A percentile compares a stretch with the other conserved stretches of the same genome.
Conservation (phyloP, 2,113 vertebrate species). For the Pundamilia nyererei region DNA sequence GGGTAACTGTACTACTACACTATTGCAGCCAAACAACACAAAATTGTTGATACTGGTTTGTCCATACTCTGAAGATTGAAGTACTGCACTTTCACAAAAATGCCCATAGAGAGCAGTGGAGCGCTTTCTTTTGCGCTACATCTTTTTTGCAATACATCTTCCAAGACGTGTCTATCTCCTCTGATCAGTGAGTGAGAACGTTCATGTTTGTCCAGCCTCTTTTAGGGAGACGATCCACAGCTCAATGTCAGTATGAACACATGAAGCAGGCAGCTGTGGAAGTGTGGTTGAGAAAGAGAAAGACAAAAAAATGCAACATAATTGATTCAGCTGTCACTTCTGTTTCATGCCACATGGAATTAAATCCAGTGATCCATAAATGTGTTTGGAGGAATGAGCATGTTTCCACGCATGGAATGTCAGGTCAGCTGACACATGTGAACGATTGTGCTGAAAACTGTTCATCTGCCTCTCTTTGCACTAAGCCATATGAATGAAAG, state of each 20-base stretch:
- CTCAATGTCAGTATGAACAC: not conserved
- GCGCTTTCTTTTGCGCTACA: not conserved
- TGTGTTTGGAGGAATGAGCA: not conserved
- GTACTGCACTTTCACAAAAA: not conserved
- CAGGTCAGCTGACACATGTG: not conserved
- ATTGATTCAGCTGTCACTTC: slow-evolving; percentile 3
- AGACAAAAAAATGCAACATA: not conserved
- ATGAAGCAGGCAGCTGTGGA: not conserved
- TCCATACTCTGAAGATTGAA: not conserved
- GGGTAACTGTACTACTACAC: not conserved
- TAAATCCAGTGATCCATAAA: slow-evolving; percentile 29
- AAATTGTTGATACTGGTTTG: not conserved
- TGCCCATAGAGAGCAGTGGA: slow-evolving; percentile 66
- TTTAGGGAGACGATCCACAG: not conserved
- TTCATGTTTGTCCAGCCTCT: not conserved
- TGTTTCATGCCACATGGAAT: slow-evolving; percentile 32
- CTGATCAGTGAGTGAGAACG: not conserved
- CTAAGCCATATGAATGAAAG: not conserved
- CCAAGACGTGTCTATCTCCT: not conserved
- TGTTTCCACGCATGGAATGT: not conserved
- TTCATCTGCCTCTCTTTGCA: not conserved
- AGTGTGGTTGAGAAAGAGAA: not conserved
- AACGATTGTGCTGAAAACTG: not conserved
- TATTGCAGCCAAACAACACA: not conserved
- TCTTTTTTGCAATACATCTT: not conserved